Conservation (phyloP, 2,888 invertebrate species). For the Sinhomidia bicolor region DNA sequence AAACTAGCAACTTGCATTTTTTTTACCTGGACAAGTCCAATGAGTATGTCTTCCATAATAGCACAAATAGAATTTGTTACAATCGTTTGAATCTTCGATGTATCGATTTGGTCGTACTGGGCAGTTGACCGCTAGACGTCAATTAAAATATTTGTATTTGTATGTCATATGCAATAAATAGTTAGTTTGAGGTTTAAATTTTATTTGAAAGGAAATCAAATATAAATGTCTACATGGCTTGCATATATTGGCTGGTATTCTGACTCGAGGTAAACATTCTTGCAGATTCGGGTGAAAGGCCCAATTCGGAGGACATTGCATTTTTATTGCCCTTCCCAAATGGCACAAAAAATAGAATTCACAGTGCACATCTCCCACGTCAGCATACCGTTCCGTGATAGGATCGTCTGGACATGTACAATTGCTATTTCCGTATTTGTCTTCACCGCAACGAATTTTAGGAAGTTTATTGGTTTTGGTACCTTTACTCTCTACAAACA, state of each 20-base stretch:
- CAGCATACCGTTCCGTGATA: slow-evolving; percentile 70
- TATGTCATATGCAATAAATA: not conserved
- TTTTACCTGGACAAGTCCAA: slow-evolving; percentile 70
- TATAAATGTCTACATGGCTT: slow-evolving; percentile 37
- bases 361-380: slow-evolving; percentile 66
- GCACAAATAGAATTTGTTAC: slow-evolving; percentile 76
- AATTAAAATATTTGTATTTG: not conserved
- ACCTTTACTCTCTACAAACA: not conserved
- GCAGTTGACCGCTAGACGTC: slow-evolving; percentile 58
- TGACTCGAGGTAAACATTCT: slow-evolving; percentile 66
- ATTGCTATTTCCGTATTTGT: slow-evolving; percentile 24
- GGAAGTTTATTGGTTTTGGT: not conserved
- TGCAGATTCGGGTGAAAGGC: slow-evolving; percentile 74
- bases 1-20: not conserved
- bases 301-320: slow-evolving; percentile 55
- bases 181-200: not conserved
- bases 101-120: slow-evolving; percentile 68
- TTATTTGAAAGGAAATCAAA: not conserved
- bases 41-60: slow-evolving; percentile 73
- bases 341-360: slow-evolving; percentile 74
- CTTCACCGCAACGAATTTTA: slow-evolving; percentile 44
- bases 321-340: slow-evolving; percentile 70
- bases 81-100: slow-evolving; percentile 73
- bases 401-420: slow-evolving; percentile 76
- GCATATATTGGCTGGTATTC: slow-evolving; percentile 58